Conservation (phyloP, 2,113 vertebrate species). For the Dromaius novaehollandiae region DNA sequence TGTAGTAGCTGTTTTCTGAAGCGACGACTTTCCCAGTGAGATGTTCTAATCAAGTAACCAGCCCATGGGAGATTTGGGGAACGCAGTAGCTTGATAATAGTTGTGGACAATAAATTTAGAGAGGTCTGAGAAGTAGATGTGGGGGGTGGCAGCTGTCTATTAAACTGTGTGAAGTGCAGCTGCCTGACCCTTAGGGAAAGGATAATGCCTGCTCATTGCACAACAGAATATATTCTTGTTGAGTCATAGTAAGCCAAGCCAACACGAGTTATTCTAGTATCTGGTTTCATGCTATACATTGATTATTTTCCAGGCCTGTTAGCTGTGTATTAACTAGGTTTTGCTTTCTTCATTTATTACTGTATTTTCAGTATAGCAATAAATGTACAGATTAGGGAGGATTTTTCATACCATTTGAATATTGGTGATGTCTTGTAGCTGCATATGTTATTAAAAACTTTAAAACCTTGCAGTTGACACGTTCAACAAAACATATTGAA, state of each 20-base stretch:
- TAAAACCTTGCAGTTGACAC: not conserved
- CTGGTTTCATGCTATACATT: not conserved
- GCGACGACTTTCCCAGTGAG: not conserved
- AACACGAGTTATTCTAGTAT: not conserved
- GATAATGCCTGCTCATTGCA: not conserved
- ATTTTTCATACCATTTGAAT: not conserved
- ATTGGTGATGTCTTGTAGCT: not conserved
- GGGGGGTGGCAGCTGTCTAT: not conserved
- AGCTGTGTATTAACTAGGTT: not conserved
- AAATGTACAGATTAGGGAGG: not conserved
- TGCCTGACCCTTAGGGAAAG: not conserved
- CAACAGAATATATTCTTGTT: not conserved
- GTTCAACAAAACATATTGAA: not conserved
- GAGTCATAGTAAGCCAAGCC: not conserved
- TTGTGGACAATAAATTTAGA: not conserved
- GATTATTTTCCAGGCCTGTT: not conserved
- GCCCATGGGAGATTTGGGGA: not conserved
- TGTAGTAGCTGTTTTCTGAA: not conserved
- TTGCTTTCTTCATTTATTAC: not conserved
- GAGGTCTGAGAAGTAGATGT: not conserved
- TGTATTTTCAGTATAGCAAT: not conserved
- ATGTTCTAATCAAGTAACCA: not conserved
- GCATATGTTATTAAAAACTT: not conserved
- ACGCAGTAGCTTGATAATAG: fast-evolving
- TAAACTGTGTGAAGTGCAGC: not conserved